Evolutionary conservation across 2,888 invertebrate genomes (phyloP), one percentile per base, ranked within the genome.

Genomic region (Oxytorus armatus): DNA sequence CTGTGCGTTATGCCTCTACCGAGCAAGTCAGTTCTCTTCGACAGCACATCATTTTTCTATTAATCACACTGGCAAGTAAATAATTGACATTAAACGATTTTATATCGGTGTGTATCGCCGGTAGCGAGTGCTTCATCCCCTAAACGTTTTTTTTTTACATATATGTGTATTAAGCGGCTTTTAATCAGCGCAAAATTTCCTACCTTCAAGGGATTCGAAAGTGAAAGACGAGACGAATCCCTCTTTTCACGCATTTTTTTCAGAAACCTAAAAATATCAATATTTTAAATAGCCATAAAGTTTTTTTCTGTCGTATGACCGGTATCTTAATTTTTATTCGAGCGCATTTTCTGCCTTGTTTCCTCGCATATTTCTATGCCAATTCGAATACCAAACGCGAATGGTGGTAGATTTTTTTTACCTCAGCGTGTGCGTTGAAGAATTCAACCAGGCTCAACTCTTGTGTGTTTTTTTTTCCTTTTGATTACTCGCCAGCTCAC

Each of bases 331-430:
- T n/a, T n/a, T n/a, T n/a, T 44, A 51, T 51, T 65, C 14, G 21
- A 33, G 47, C 16, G 10, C 29, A 18, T 16, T 61, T 25, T 11
- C 47, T 23, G 44, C 51, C 29, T 39, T 53, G 10, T 16, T 10
- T 65, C 11, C 16, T 21, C 39, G 42, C 57, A 55, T 66, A 57
- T 79, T 79, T 25, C 33, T 44, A n/a, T 14, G 29, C 21, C 39
- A 18, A 25, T 69, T 57, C 63, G 68, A 69, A 63, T 63, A 47
- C 68, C 44, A 21, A 69, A 49, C 49, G 33, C 63, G 65, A 70
- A 63, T 65, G 25, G 57, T 21, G 33, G 21, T 69, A 25, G 8
- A 51, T 10, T 47, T 61, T 68, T 25, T 63, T 76, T 25, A 10
- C 1, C 10, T 14, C 55, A 23, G 33, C 47, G 65, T 65, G 65